Percentiles rank a stretch among this genome's conserved stretches.
These are phyloP conservation scores for Porites lobata DNA, from an alignment of 92 coral and sea anemone species.

Conservation along the genomic window DNA sequence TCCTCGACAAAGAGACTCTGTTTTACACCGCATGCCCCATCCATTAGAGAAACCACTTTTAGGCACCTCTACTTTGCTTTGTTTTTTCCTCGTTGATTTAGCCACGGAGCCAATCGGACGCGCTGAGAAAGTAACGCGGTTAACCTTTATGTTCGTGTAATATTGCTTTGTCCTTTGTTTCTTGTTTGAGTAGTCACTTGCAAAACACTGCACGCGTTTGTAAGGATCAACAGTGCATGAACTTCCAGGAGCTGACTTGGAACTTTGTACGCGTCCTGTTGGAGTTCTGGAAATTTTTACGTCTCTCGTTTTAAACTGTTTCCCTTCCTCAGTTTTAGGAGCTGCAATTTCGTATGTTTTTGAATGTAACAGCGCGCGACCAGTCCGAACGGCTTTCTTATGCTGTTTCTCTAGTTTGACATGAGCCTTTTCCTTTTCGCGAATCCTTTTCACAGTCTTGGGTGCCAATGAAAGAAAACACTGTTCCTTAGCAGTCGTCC, in stretches of 20 bases:
- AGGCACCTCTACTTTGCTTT: conserved; percentile 52
- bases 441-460: conserved; percentile 30
- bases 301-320: conserved; percentile 2
- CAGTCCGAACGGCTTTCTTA: conserved; percentile 41
- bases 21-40: conserved; percentile 74
- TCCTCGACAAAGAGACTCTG: conserved; percentile 12
- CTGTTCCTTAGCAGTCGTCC: conserved; percentile 15
- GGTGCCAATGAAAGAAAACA: conserved; percentile 69
- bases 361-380: conserved; percentile 62
- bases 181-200: conserved; percentile 43
- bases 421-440: conserved; percentile 22
- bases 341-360: not conserved
- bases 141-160: conserved; percentile 70
- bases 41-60: conserved; percentile 65
- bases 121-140: conserved; percentile 76
- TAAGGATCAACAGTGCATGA: conserved; percentile 45
- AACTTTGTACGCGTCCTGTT: not conserved
- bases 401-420: conserved; percentile 23
- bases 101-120: conserved; percentile 54
- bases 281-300: not conserved
- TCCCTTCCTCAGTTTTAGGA: not conserved
- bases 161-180: conserved; percentile 44
- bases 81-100: conserved; percentile 10
- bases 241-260: conserved; percentile 67
- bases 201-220: conserved; percentile 62